Percentiles rank a stretch among this genome's conserved stretches.
Evolutionary conservation across 1,140 invertebrate species (phyloP).

Genomic region (Apis dorsata): DNA sequence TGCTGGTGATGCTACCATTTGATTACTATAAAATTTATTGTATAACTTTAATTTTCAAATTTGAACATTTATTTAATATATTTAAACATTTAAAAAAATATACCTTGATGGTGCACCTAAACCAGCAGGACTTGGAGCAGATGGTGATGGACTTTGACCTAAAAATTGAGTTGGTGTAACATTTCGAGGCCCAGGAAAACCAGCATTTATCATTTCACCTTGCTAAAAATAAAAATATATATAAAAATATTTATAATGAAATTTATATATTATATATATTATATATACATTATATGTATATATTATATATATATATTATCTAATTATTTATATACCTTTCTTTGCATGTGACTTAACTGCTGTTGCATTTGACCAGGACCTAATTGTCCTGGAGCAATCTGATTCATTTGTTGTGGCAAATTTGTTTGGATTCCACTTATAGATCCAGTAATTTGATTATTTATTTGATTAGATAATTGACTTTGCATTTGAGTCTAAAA

Average conservation of each 20-base stretch:
- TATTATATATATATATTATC: not conserved
- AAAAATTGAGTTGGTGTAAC: conserved; percentile 85
- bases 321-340: conserved; percentile 67
- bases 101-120: conserved; percentile 81
- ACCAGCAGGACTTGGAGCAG: conserved; percentile 85
- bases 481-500: conserved; percentile 77
- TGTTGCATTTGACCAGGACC: conserved; percentile 81
- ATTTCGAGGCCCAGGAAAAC: conserved; percentile 80
- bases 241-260: not conserved
- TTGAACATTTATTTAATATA: not conserved
- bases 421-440: conserved; percentile 77
- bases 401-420: conserved; percentile 77
- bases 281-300: too few species aligned
- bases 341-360: conserved; percentile 79
- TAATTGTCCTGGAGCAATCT: conserved; percentile 81
- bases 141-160: conserved; percentile 85
- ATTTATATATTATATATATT: not conserved
- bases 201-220: conserved; percentile 77
- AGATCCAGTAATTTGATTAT: conserved; percentile 76
- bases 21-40: conserved; percentile 75
- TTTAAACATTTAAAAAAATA: not conserved
- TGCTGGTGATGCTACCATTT: conserved; percentile 87
- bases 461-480: conserved; percentile 80
- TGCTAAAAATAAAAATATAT: conserved; percentile 65
- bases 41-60: conserved; percentile 1